These are phyloP conservation scores for Puffinus mauretanicus DNA, from an alignment of 2,113 vertebrate species.

Conservation along the genomic window DNA sequence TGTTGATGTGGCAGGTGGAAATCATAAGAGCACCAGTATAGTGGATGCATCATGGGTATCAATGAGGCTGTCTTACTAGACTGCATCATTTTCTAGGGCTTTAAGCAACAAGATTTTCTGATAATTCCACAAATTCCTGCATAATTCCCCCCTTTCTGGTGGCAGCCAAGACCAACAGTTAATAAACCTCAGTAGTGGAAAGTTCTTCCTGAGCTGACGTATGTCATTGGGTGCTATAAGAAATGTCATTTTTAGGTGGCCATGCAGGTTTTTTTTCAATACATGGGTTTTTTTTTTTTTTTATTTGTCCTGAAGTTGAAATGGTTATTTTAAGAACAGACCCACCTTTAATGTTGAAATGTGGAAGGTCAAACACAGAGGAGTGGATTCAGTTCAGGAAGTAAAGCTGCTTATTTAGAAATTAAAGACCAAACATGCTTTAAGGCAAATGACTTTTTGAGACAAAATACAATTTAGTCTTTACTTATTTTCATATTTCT, in stretches of 20 bases:
- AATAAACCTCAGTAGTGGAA: neutral
- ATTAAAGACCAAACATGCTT: conserved; percentile 37
- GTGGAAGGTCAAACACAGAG: neutral
- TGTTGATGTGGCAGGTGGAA: neutral
- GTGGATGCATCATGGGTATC: neutral
- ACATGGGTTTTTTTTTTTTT: neutral
- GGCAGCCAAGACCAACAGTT: neutral
- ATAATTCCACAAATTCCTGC: neutral
- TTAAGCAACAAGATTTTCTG: neutral
- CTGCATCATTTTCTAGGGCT: neutral
- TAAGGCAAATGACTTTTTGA: conserved; percentile 41
- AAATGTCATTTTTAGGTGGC: neutral
- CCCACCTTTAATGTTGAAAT: neutral
- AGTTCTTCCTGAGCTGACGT: neutral
- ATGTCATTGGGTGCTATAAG: neutral
- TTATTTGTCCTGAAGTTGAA: neutral
- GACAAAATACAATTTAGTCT: conserved; percentile 54
- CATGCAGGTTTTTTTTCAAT: neutral
- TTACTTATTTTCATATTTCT: conserved; percentile 71
- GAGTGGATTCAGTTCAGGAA: conserved; percentile 1
- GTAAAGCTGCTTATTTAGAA: conserved; percentile 26
- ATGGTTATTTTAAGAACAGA: neutral
- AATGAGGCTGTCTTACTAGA: neutral
- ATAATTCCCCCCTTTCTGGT: neutral
- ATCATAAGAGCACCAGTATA: neutral